A percentile compares a stretch with the other conserved stretches of the same genome.
Evolutionary conservation across 2,888 invertebrate genomes (phyloP).

Genomic region (Pristionchus maxplancki): DNA sequence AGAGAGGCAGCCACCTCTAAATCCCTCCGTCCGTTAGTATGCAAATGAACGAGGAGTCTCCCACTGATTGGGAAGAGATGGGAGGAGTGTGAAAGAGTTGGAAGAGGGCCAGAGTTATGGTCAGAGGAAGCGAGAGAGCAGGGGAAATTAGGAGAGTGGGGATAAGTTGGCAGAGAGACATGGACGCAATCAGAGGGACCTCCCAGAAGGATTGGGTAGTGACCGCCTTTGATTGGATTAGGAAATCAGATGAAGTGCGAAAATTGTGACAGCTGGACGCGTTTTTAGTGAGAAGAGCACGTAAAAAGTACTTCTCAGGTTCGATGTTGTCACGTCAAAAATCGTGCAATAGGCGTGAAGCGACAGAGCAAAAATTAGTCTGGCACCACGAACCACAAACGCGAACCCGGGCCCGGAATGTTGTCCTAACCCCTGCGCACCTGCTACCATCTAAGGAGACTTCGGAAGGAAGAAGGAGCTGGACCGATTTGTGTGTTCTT

Average conservation of each 20-base stretch:
- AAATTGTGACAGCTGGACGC: not conserved
- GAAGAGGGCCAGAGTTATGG: not conserved
- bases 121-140: not conserved
- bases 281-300: not conserved
- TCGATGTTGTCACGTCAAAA: too few relatives aligned
- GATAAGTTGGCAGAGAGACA: not conserved
- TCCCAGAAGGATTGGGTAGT: conserved; percentile 1
- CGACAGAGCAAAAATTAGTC: too few relatives aligned
- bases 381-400: not conserved
- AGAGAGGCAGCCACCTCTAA: conserved; percentile 23
- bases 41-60: conserved; percentile 6
- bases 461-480: conserved; percentile 14
- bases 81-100: conserved; percentile 33
- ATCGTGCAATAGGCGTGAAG: too few relatives aligned
- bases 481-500: not conserved
- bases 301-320: not conserved
- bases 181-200: conserved; percentile 6
- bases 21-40: conserved; percentile 34
- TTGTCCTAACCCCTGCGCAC: conserved; percentile 23
- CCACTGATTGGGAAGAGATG: conserved; percentile 1
- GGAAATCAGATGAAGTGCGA: not conserved
- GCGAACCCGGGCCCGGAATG: not conserved
- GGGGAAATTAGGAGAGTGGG: conserved; percentile 2
- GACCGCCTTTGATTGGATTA: conserved; percentile 15
- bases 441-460: not conserved